A percentile compares a stretch with the other conserved stretches of the same genome.
Conservation (phyloP, 92 coral and sea anemone species). For the Actinernus sp. region DNA sequence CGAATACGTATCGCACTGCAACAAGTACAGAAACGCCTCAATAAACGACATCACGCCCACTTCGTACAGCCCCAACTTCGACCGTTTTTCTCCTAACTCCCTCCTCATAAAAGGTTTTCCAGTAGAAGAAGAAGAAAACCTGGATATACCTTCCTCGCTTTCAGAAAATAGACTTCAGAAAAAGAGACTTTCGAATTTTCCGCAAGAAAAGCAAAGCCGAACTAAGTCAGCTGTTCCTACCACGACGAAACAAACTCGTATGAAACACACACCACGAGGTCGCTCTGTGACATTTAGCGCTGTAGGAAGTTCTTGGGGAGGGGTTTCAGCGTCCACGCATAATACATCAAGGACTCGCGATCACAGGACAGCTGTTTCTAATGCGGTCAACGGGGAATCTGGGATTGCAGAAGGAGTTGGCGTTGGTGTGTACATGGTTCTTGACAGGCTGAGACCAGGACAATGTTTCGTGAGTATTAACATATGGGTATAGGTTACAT, state of each 20-base stretch:
- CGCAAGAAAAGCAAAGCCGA: neutral
- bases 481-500: neutral
- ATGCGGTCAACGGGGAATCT: neutral
- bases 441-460: conserved; percentile 77
- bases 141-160: neutral
- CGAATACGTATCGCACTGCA: conserved; percentile 68
- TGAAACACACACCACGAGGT: neutral
- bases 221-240: neutral
- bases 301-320: neutral
- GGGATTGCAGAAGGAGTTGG: conserved; percentile 39
- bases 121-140: neutral
- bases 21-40: conserved; percentile 55
- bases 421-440: conserved; percentile 82
- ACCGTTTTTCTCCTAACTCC: conserved; percentile 9
- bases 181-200: neutral
- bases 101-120: neutral
- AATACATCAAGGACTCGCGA: neutral
- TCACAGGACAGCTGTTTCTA: neutral
- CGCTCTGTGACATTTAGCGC: no score
- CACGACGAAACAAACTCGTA: no score
- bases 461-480: conserved; percentile 74
- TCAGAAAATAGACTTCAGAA: neutral
- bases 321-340: no score
- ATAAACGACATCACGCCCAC: conserved; percentile 12
- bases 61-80: conserved; percentile 1